phyloP scores from a whole-genome alignment of 2,113 vertebrate species.

The Indicator maculatus region DNA sequence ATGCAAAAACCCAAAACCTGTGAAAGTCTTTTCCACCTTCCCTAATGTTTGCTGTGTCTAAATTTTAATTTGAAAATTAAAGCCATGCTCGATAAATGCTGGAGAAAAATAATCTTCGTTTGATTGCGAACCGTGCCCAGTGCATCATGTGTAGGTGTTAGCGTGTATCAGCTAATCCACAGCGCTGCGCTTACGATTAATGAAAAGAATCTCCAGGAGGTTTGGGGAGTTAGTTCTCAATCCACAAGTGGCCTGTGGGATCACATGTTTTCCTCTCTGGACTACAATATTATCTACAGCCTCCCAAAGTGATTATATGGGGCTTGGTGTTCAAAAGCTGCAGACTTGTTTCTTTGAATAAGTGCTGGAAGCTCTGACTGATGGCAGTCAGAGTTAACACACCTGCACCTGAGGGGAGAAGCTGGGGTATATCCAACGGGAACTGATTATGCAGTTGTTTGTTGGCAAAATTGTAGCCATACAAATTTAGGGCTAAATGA shows the following conservation, averaged over 20 bases:
- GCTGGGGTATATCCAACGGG: neutral
- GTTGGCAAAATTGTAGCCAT: neutral
- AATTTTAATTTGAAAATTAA: constrained; percentile 69
- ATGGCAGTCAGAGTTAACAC: neutral
- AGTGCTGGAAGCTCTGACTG: neutral
- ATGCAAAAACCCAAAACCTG: constrained; percentile 11
- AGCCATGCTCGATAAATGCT: constrained; percentile 45
- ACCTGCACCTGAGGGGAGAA: neutral
- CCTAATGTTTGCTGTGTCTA: constrained; percentile 29
- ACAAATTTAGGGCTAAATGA: neutral
- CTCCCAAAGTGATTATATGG: neutral
- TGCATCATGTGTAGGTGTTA: constrained; percentile 48
- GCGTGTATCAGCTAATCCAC: constrained; percentile 36
- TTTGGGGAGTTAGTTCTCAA: constrained; percentile 50
- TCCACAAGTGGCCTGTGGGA: neutral
- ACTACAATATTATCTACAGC: constrained; percentile 3
- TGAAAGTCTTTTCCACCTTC: constrained; percentile 8
- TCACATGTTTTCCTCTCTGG: neutral
- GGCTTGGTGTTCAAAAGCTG: constrained; percentile 31
- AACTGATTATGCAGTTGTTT: neutral
- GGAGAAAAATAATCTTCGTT: constrained; percentile 50
- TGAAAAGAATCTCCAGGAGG: constrained; percentile 52
- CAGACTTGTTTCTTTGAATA: neutral
- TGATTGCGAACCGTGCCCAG: constrained; percentile 9
- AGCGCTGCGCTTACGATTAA: neutral